Evolutionary conservation across 2,797 vertebrate species (phyloP), one percentile per base, ranked within the genome.

Genomic region (Sciaenops ocellatus): DNA sequence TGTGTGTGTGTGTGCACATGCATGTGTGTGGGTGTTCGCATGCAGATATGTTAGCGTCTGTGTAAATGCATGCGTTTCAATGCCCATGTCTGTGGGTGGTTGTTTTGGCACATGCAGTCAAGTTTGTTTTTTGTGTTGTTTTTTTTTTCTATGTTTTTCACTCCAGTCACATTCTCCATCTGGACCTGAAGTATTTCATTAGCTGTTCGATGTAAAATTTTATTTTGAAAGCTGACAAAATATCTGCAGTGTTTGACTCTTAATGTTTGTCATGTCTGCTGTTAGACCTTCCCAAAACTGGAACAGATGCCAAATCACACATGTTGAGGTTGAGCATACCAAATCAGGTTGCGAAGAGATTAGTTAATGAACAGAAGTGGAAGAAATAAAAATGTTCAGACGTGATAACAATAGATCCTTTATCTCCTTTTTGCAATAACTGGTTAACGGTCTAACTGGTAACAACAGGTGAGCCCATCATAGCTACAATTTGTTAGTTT

Each of bases 201-300:
- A 89, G 87, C 80, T 76, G 83, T 74, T 82, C 34, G 74, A 86
- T 82, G 70, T 87, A 83, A 60, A 41, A 44, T 88, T 84, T 82
- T 71, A 82, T 67, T 90, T 88, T 90, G 90, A 93, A 85, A 89
- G 73, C 92, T 94, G 93, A 91, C 91, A 92, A 89, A 90, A 89
- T 90, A 89, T 87, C 84, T 71, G 71, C 83, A 30, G 80, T 54
- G 54, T 85, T 84, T 82, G 46, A 83, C 72, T 86, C 59, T 61
- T 84, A 77, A 73, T 77, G 55, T 91, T 90, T 87, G 86, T 85
- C 84, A 84, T 60, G 69, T 89, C 70, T 78, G 71, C 76, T 78
- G 54, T 44, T 71, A 69, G 87, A 84, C 81, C 34, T 50, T 71
- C 67, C 63, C 59, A 86, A 80, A 91, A 75, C 57, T 47, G 56